Base-by-base conservation (phyloP, 2,797 vertebrate species). In the Pogonophryne albipinna region DNA sequence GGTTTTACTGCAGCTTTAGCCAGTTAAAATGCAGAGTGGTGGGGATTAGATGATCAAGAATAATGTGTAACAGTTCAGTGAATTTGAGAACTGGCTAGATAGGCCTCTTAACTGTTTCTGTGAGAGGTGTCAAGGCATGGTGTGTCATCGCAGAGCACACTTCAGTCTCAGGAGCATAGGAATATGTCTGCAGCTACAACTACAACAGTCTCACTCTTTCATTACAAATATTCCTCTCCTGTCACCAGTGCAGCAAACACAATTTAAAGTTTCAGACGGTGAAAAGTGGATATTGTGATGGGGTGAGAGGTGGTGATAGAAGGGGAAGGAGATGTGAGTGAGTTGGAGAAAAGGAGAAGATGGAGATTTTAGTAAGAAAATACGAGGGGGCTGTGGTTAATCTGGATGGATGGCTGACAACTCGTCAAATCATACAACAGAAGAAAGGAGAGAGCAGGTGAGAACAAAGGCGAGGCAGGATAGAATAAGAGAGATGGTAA, bases 381-480 rank as follows among this genome's bases (percentile, higher is more conserved):
- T 78, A 38, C 78, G 31, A 82, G 19, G 34, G 20, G n/a, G 61
- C 66, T 61, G 23, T 72, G 62, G 70, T 85, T 56, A 65, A 41
- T 44, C 14, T 65, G 56, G 71, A 73, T 81, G 77, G 74, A 84
- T 77, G 72, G 61, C 62, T 85, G 82, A 84, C 85, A 85, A 75
- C 56, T 60, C 69, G 27, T 27, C 27, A 27, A 82, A 71, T 76
- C 31, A 63, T 38, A 67, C 31, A 79, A 66, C 4, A 50, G 47
- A 68, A 66, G 64, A 70, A 31, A 60, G 42, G 56, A 45, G 46
- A 72, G 45, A 0, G 6, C 42, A 64, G 52, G 71, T 69, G 66
- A 63, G 61, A 74, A 44, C 78, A 49, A 14, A 57, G 41, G 23
- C 8, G 14, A 61, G 61, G 53, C 5, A n/a, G 53, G 47, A 68